Evolutionary conservation across 2,888 invertebrate species (phyloP), one percentile per base, ranked within the genome.

Genomic region (Pantelozetes paolii): DNA sequence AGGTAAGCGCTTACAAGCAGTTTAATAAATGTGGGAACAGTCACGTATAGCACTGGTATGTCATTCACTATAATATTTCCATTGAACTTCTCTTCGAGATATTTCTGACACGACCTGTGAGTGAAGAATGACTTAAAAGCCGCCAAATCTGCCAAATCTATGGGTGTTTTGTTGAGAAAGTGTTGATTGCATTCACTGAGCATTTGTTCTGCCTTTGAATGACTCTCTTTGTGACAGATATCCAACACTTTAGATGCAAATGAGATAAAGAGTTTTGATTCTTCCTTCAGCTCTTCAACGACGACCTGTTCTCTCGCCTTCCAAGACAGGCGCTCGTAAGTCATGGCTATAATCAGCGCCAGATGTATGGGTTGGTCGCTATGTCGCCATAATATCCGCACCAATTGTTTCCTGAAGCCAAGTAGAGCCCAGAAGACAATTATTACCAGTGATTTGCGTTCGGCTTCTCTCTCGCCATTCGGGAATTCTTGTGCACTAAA

Each of bases 101-200:
- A n/a, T n/a, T n/a, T 81, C 79, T 85, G 84, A 78, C 84, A 84
- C 75, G 83, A 83, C 8, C 83, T 83, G 77, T 85, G 84, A 8
- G 84, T 82, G 40, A 85, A 80, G 77, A 85, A 83, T 57, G 80
- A 80, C 26, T 81, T 80, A 77, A 82, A 82, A 70, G 81, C 80
- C 3, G 82, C 81, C 67, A 81, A 79, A 36, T 82, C 81, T 23
- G 83, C 82, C n/a, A 83, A 80, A 77, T 83, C 82, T 20, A 83
- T 81, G 1, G 81, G 80, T 0, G 82, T 81, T 64, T 80, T 81
- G 76, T 81, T 79, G 75, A 80, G 81, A 79, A 81, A 83, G 73
- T 82, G 82, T 0, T 80, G 79, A 62, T 81, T 79, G n/a, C 79
- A 79, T 62, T 81, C 80, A 73, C 80, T 80, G 30, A 83, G 78